A percentile compares a stretch with the other conserved stretches of the same genome.
These are phyloP conservation scores for Neogobius melanostomus DNA, from an alignment of 2,113 vertebrate species.

Conservation along the genomic window DNA sequence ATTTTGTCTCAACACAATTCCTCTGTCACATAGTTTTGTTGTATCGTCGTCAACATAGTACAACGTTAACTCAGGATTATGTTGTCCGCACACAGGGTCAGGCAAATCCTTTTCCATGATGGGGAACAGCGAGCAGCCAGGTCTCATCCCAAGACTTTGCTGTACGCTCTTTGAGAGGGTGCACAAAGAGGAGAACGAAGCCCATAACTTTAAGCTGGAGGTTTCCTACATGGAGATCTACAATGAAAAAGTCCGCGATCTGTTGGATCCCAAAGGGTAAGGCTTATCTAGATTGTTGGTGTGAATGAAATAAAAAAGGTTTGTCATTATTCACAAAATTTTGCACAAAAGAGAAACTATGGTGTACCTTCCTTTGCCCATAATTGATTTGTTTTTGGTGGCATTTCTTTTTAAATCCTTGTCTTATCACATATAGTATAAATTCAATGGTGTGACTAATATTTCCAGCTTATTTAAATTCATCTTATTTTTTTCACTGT, in stretches of 20 bases:
- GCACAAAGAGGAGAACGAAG: constrained; percentile 83
- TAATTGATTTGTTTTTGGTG: background rate
- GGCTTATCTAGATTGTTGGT: constrained; percentile 45
- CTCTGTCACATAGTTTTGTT: background rate
- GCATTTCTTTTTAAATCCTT: no score
- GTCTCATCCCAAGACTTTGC: constrained; percentile 96
- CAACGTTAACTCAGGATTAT: background rate
- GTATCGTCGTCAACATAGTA: no score
- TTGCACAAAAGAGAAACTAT: background rate
- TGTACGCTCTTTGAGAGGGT: constrained; percentile 95
- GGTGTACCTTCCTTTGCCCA: no score
- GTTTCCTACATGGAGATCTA: constrained; percentile 99
- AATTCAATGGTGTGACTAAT: no score
- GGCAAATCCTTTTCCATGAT: constrained; percentile 99
- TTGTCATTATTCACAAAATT: background rate
- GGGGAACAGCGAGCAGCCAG: constrained; percentile 93
- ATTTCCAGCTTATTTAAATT: no score
- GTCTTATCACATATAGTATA: no score
- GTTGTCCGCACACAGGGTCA: constrained; percentile 80
- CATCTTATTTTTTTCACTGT: no score
- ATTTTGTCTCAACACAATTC: background rate
- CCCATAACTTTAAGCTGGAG: constrained; percentile 94
- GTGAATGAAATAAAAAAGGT: background rate
- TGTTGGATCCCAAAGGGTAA: constrained; percentile 98
- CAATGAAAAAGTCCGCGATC: constrained; percentile 97